Conservation (phyloP, 2,888 invertebrate species). For the Caenorhabditis becei region DNA sequence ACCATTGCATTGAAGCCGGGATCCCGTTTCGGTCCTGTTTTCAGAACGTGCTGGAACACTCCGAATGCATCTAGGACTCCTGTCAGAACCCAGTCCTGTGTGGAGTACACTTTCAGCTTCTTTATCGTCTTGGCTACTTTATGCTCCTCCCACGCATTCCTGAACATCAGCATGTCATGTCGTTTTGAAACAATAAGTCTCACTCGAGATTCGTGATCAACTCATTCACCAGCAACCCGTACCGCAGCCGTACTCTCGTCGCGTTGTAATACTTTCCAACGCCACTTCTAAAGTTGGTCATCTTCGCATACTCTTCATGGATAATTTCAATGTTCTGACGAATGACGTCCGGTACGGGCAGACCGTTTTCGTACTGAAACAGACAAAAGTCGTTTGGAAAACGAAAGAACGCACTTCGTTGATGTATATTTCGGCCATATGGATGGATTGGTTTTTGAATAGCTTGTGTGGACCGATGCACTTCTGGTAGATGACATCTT, state of each 20-base stretch:
- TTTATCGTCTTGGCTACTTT: background rate
- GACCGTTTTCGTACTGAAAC: conserved; percentile 15
- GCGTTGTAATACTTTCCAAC: background rate
- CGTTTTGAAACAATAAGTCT: background rate
- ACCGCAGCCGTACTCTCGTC: too few relatives aligned
- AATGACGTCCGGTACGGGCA: conserved; percentile 2
- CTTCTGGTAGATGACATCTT: background rate
- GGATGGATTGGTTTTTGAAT: background rate
- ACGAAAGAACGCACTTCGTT: conserved; percentile 7
- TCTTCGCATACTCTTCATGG: background rate
- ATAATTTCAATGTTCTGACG: background rate
- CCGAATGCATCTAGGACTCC: conserved; percentile 17
- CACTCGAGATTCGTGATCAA: conserved; percentile 19
- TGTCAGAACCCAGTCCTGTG: conserved; percentile 33
- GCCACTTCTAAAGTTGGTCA: conserved; percentile 8
- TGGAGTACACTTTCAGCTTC: conserved; percentile 20
- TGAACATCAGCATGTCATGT: background rate
- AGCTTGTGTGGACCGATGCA: background rate
- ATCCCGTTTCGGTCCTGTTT: conserved; percentile 3
- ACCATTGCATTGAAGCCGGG: conserved; percentile 29
- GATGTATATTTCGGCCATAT: background rate
- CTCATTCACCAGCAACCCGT: too few relatives aligned
- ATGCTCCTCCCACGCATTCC: conserved; percentile 18
- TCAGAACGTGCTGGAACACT: background rate
- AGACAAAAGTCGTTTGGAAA: background rate